These are phyloP conservation scores for Sylvietta virens DNA, from an alignment of 2,113 vertebrate species.

Conservation along the genomic window DNA sequence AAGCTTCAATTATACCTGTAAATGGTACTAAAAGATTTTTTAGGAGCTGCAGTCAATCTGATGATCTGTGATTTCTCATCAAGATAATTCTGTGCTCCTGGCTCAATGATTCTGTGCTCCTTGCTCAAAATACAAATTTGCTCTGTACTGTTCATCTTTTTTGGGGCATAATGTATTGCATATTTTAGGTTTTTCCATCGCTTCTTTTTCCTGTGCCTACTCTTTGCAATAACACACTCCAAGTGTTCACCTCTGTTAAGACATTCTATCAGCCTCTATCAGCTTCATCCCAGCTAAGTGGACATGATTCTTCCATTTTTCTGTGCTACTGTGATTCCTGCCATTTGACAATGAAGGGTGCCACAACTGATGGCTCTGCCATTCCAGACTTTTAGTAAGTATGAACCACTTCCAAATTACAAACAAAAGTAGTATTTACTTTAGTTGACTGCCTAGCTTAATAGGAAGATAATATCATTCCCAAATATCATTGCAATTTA, in stretches of 20 bases:
- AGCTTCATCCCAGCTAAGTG: neutral
- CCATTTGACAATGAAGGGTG: neutral
- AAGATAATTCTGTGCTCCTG: neutral
- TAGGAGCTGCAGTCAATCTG: neutral
- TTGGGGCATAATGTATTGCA: rapidly evolving
- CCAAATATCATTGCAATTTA: neutral
- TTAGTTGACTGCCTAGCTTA: neutral
- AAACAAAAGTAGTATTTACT: neutral
- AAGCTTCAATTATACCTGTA: neutral
- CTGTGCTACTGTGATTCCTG: neutral
- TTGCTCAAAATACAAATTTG: neutral
- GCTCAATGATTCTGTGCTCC: neutral
- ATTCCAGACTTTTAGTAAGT: neutral
- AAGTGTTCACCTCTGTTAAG: neutral
- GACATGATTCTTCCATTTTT: neutral
- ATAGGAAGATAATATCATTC: neutral
- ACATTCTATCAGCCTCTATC: neutral
- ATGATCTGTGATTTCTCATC: neutral
- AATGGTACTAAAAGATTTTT: neutral
- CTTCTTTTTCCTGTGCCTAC: neutral
- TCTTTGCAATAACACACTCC: neutral
- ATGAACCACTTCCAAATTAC: neutral
- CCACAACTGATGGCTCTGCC: neutral
- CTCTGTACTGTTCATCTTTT: neutral
- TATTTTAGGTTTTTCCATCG: neutral